phyloP scores from a whole-genome alignment of 2,113 vertebrate species.

The Regulus satrapa region DNA sequence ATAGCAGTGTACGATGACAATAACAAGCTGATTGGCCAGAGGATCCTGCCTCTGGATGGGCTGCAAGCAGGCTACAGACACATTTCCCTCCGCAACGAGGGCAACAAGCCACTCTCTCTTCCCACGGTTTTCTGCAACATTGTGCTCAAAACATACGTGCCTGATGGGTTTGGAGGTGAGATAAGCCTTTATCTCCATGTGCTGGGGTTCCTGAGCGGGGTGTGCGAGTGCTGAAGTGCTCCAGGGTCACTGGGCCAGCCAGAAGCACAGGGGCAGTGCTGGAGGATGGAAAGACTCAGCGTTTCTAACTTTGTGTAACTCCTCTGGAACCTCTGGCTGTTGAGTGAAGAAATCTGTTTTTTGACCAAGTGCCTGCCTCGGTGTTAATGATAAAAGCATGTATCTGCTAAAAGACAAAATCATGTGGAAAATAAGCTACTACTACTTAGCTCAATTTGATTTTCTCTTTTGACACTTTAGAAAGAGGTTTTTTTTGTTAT shows the following conservation, averaged over 20 bases:
- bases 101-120: constrained; percentile 94
- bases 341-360: neutral
- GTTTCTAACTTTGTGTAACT: neutral
- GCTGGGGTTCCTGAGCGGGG: neutral
- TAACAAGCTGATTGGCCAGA: constrained; percentile 94
- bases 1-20: constrained; percentile 97
- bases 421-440: neutral
- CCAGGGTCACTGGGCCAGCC: neutral
- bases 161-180: constrained; percentile 97
- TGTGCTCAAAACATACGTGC: constrained; percentile 97
- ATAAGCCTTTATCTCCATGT: neutral
- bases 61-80: constrained; percentile 96
- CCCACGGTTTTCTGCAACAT: constrained; percentile 98
- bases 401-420: neutral
- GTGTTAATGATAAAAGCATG: neutral
- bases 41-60: constrained; percentile 93
- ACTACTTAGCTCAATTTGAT: neutral
- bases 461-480: neutral
- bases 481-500: neutral
- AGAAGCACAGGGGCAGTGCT: neutral
- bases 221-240: neutral
- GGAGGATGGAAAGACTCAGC: neutral
- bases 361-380: neutral
- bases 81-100: constrained; percentile 96
- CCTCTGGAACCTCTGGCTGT: neutral